phyloP scores from a whole-genome alignment of 1,140 invertebrate species.

The Hydropsyche tenuis region DNA sequence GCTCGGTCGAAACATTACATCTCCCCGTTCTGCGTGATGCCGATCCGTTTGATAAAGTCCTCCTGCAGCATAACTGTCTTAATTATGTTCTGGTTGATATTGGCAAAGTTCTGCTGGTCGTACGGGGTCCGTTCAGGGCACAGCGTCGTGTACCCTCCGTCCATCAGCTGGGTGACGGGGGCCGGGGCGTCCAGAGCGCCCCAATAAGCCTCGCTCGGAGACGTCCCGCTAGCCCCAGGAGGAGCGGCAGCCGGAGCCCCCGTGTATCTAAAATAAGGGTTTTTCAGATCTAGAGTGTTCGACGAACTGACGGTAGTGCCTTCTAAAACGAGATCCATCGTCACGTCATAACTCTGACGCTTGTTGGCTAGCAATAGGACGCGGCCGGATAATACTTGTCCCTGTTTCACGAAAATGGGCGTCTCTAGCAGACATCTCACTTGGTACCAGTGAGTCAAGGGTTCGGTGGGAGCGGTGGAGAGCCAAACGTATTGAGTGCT shows the following conservation, averaged over 20 bases:
- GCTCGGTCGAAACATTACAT: slow-evolving; percentile 53
- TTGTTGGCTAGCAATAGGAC: slow-evolving; percentile 93
- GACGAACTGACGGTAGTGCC: slow-evolving; percentile 82
- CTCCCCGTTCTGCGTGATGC: slow-evolving; percentile 63
- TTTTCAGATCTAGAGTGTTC: slow-evolving; percentile 97
- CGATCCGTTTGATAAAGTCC: slow-evolving; percentile 63
- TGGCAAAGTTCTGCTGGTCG: slow-evolving; percentile 58
- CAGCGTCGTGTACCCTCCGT: slow-evolving; percentile 41
- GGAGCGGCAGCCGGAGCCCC: slow-evolving; percentile 87
- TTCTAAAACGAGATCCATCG: slow-evolving; percentile 91
- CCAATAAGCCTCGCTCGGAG: slow-evolving; percentile 93
- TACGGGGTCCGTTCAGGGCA: slow-evolving; percentile 57
- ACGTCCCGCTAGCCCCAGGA: slow-evolving; percentile 86
- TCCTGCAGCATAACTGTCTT: slow-evolving; percentile 63
- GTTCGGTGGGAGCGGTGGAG: slow-evolving; percentile 97
- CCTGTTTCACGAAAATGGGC: slow-evolving; percentile 94
- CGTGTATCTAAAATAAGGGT: slow-evolving; percentile 96
- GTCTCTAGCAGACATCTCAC: slow-evolving; percentile 94
- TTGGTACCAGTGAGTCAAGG: slow-evolving; percentile 99
- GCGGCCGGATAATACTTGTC: slow-evolving; percentile 87
- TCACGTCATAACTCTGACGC: slow-evolving; percentile 99
- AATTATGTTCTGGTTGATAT: slow-evolving; percentile 60
- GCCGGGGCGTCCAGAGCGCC: slow-evolving; percentile 76
- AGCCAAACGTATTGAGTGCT: slow-evolving; percentile 92
- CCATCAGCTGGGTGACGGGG: slow-evolving; percentile 50